These are phyloP conservation scores for Pandemis heparana DNA, from an alignment of 2,888 invertebrate genomes.

Conservation along the genomic window DNA sequence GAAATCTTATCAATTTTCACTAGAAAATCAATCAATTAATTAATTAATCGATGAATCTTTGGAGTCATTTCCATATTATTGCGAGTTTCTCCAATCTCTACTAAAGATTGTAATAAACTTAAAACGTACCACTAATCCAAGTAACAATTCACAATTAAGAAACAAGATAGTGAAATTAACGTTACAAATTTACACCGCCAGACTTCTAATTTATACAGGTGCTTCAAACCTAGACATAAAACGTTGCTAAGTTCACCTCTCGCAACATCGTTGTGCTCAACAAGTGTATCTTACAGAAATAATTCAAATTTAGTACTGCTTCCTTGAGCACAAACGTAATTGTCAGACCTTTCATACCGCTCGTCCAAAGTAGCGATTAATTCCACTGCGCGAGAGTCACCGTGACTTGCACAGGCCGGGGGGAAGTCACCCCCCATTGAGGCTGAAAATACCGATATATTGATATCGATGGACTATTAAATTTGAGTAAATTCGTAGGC, in stretches of 20 bases:
- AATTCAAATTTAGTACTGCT: slow-evolving; percentile 66
- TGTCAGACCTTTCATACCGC: slow-evolving; percentile 57
- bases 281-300: slow-evolving; percentile 55
- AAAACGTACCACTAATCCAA: too few relatives aligned
- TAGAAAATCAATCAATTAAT: too few relatives aligned
- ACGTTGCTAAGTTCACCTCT: slow-evolving; percentile 8
- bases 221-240: slow-evolving; percentile 9
- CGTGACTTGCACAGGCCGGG: slow-evolving; percentile 60
- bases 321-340: slow-evolving; percentile 68
- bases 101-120: too few relatives aligned
- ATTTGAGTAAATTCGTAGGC: slow-evolving; percentile 37
- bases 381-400: slow-evolving; percentile 65
- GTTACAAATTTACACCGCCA: background rate
- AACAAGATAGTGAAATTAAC: background rate
- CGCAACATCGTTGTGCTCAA: slow-evolving; percentile 34
- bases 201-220: background rate
- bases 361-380: slow-evolving; percentile 69
- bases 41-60: too few relatives aligned
- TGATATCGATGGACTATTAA: slow-evolving; percentile 60
- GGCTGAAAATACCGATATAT: slow-evolving; percentile 68
- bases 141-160: background rate
- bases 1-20: too few relatives aligned
- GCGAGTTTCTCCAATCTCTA: too few relatives aligned
- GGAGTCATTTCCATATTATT: too few relatives aligned
- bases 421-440: slow-evolving; percentile 65